Conservation (phyloP, 1,140 invertebrate genomes). For the Heliconius himera region DNA sequence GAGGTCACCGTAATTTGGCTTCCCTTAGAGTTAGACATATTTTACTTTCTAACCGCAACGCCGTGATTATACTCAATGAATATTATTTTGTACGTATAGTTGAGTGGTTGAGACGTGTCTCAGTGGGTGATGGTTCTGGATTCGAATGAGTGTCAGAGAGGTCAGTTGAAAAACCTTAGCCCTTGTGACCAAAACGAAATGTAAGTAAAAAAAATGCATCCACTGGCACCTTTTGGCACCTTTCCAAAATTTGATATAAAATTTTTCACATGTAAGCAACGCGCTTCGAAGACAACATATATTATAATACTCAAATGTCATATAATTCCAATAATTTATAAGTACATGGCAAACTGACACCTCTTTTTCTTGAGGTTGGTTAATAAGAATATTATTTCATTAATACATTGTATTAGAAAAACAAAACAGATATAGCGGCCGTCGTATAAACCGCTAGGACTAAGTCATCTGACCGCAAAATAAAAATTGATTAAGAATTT, state of each 20-base stretch:
- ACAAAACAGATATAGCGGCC: background rate
- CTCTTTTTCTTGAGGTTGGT: background rate
- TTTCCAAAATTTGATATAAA: too few species aligned
- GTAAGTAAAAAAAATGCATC: too few species aligned
- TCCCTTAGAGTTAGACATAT: constrained; percentile 53
- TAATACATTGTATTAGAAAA: background rate
- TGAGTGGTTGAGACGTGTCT: background rate
- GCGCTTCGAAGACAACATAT: too few species aligned
- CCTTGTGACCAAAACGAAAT: too few species aligned
- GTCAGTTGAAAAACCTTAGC: too few species aligned
- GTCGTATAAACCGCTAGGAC: background rate
- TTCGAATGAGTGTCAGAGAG: background rate
- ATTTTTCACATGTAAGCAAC: too few species aligned
- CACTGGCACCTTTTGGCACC: too few species aligned
- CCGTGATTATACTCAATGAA: constrained; percentile 38
- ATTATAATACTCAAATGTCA: too few species aligned
- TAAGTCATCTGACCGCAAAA: background rate
- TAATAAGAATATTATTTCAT: background rate
- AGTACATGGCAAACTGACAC: too few species aligned
- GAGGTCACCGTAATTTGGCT: background rate
- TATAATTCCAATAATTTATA: too few species aligned
- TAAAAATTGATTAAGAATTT: constrained; percentile 1
- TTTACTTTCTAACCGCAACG: constrained; percentile 65
- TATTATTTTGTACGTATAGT: background rate
- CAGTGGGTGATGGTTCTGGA: background rate